phyloP scores from a whole-genome alignment of 64 coral and sea anemone species.

The Dendronephthya gigantea region DNA sequence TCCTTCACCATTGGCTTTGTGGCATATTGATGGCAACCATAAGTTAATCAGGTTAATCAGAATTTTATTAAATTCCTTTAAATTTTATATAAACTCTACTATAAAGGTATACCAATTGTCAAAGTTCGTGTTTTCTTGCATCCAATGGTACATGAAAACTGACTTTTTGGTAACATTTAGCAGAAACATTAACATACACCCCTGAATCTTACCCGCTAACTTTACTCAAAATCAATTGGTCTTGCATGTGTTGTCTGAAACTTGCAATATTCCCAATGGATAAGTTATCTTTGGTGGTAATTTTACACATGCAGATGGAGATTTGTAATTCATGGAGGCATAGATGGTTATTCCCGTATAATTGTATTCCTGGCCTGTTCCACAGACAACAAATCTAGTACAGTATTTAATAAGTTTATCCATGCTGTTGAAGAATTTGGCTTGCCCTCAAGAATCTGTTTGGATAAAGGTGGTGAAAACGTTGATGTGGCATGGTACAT shows the following conservation, averaged over 20 bases:
- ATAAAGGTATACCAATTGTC: not conserved
- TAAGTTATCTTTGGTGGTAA: not conserved
- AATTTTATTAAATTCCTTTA: not conserved
- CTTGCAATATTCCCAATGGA: not conserved
- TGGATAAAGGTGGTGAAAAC: conserved; percentile 12
- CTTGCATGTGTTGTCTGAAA: not conserved
- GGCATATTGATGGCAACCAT: conserved; percentile 16
- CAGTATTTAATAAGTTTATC: conserved; percentile 2
- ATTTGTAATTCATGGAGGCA: conserved; percentile 9
- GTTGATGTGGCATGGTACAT: conserved; percentile 15
- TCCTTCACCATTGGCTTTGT: conserved; percentile 13
- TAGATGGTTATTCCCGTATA: conserved; percentile 4
- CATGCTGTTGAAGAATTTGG: conserved; percentile 16
- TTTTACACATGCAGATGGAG: conserved; percentile 2
- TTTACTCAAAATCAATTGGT: not conserved
- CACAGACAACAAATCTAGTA: conserved; percentile 11
- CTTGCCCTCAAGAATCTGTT: conserved; percentile 6
- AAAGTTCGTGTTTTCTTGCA: too few species aligned
- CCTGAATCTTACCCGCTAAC: not conserved
- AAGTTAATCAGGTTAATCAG: conserved; percentile 8
- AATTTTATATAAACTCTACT: not conserved
- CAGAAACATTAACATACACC: not conserved
- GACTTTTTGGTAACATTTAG: not conserved
- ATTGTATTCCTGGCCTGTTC: not conserved
- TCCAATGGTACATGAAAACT: not conserved